phyloP scores from a whole-genome alignment of 2,113 vertebrate species.

The Sclerurus mexicanus region DNA sequence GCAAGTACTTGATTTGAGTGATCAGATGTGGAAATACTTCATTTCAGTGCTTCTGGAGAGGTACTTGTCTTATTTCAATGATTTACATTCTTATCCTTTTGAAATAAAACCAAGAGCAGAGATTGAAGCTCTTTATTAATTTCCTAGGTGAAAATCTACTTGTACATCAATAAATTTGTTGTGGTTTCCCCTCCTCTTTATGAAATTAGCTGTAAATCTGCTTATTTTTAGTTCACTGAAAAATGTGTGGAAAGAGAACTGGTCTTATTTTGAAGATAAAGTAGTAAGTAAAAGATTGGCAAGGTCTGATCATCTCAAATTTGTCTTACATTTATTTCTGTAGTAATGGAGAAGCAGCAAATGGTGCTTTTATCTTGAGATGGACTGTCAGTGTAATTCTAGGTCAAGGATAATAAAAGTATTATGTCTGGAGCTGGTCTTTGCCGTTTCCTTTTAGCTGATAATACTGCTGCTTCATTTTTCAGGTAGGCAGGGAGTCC shows the following conservation, averaged over 20 bases:
- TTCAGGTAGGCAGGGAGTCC: not conserved
- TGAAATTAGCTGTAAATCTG: not conserved
- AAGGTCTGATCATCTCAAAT: not conserved
- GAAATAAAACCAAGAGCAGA: not conserved
- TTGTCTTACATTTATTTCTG: not conserved
- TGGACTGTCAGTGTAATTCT: not conserved
- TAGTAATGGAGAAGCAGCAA: not conserved
- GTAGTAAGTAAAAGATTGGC: not conserved
- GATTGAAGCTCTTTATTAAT: not conserved
- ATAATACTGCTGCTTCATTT: not conserved
- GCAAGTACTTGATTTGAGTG: not conserved
- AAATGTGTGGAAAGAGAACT: not conserved
- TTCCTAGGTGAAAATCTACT: not conserved
- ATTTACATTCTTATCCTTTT: not conserved
- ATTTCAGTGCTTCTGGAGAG: not conserved
- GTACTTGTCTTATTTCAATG: not conserved
- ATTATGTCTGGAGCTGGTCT: not conserved
- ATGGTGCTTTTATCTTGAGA: not conserved
- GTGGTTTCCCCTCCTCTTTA: not conserved
- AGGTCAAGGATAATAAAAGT: not conserved
- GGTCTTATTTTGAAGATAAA: not conserved
- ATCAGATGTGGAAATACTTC: not conserved
- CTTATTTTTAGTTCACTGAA: not conserved
- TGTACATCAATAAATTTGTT: not conserved
- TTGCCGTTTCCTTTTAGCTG: not conserved